A percentile compares a stretch with the other conserved stretches of the same genome.
Conservation (phyloP, 1,140 invertebrate genomes). For the Polypedilum pembai region DNA sequence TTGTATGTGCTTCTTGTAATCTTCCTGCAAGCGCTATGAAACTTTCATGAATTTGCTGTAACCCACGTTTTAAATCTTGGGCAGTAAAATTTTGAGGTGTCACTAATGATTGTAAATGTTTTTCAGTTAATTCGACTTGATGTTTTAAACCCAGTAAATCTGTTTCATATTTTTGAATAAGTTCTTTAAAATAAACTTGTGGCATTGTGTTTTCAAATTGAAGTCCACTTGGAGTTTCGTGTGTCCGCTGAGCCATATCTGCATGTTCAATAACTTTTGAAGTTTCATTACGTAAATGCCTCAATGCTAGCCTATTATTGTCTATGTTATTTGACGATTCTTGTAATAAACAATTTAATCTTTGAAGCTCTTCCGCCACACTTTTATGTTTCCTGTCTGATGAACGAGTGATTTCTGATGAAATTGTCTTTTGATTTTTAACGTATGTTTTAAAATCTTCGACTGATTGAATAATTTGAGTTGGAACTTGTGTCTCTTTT, state of each 20-base stretch:
- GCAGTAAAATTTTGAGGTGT: constrained; percentile 58
- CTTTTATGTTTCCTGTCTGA: constrained; percentile 40
- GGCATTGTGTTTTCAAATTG: constrained; percentile 72
- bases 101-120: constrained; percentile 59
- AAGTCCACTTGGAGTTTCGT: constrained; percentile 64
- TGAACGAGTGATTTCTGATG: constrained; percentile 68
- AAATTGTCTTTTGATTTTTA: constrained; percentile 71
- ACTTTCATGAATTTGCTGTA: constrained; percentile 74
- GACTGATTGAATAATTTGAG: constrained; percentile 55
- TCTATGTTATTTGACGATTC: constrained; percentile 53
- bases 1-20: constrained; percentile 69
- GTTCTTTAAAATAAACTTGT: constrained; percentile 61
- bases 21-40: constrained; percentile 77
- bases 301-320: constrained; percentile 55
- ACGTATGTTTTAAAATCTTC: constrained; percentile 66
- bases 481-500: constrained; percentile 65
- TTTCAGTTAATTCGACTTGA: constrained; percentile 67
- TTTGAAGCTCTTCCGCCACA: constrained; percentile 38
- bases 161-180: constrained; percentile 64
- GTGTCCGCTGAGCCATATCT: constrained; percentile 71
- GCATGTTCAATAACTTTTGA: constrained; percentile 63
- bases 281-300: constrained; percentile 66
- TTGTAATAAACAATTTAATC: constrained; percentile 42
- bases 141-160: constrained; percentile 60
- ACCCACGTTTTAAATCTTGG: constrained; percentile 55